A percentile compares a stretch with the other conserved stretches of the same genome.
Evolutionary conservation across 2,113 vertebrate genomes (phyloP).

Genomic region (Vicugna pacos): DNA sequence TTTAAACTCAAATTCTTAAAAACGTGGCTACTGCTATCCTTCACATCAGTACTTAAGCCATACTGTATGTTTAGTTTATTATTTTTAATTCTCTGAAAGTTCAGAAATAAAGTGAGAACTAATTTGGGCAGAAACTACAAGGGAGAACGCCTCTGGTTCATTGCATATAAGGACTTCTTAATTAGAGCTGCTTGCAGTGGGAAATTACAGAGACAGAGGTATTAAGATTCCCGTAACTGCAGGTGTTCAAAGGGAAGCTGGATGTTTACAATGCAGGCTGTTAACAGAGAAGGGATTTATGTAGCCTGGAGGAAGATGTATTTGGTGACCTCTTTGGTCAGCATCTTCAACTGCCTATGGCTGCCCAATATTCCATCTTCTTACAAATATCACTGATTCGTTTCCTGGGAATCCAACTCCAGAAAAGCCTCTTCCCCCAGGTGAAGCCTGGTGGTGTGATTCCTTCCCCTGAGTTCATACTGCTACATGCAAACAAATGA

Average conservation of each 20-base stretch:
- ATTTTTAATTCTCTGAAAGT: slow-evolving; percentile 15
- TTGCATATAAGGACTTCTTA: not conserved
- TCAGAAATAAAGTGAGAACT: not conserved
- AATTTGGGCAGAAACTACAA: not conserved
- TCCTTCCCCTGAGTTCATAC: not conserved
- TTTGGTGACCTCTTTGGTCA: not conserved
- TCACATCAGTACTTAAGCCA: not conserved
- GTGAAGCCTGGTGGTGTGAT: not conserved
- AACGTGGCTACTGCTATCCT: not conserved
- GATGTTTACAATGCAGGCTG: not conserved
- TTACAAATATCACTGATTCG: not conserved
- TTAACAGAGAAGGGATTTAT: not conserved
- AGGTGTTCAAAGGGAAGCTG: not conserved
- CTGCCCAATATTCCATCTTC: not conserved
- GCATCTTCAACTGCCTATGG: not conserved
- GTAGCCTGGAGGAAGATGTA: not conserved
- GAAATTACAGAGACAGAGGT: not conserved
- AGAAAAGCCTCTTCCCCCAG: not conserved
- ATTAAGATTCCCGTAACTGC: not conserved
- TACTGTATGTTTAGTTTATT: not conserved
- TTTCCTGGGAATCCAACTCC: not conserved
- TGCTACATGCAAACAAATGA: not conserved
- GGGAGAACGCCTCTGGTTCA: not conserved
- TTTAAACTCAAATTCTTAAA: not conserved
- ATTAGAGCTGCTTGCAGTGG: not conserved